phyloP scores from a whole-genome alignment of 2,113 vertebrate genomes.

The Ceratotherium simum region DNA sequence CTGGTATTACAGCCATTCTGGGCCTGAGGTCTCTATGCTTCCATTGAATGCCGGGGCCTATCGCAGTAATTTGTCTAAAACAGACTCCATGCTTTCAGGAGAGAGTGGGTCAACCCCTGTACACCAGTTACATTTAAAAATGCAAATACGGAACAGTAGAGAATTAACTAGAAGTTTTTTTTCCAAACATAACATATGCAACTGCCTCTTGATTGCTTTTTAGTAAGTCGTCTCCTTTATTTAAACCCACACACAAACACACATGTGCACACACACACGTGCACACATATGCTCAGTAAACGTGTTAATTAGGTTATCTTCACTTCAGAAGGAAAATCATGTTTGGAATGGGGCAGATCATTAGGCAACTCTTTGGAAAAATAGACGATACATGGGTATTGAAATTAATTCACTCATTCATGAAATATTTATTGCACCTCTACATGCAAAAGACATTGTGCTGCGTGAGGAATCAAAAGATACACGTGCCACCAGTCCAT shows the following conservation, averaged over 20 bases:
- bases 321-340: constrained; percentile 61
- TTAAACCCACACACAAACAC: neutral
- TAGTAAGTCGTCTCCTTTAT: constrained; percentile 50
- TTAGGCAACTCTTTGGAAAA: neutral
- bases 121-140: constrained; percentile 75
- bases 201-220: constrained; percentile 66
- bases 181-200: constrained; percentile 43
- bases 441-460: neutral
- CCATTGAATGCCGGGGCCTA: constrained; percentile 62
- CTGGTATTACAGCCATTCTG: constrained; percentile 77
- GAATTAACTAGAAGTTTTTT: constrained; percentile 68
- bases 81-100: constrained; percentile 72
- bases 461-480: neutral
- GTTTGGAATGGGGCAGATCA: neutral
- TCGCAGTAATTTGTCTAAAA: constrained; percentile 79
- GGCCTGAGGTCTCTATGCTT: constrained; percentile 74
- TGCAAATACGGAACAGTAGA: constrained; percentile 63
- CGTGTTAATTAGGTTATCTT: constrained; percentile 70
- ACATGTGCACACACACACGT: neutral
- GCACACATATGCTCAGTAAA: neutral
- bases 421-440: neutral
- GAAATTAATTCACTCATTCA: neutral
- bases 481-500: neutral
- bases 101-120: constrained; percentile 71
- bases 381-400: neutral